Evolutionary conservation across 2,797 vertebrate genomes (phyloP).

Genomic region (Orientallactaga sibirica): DNA sequence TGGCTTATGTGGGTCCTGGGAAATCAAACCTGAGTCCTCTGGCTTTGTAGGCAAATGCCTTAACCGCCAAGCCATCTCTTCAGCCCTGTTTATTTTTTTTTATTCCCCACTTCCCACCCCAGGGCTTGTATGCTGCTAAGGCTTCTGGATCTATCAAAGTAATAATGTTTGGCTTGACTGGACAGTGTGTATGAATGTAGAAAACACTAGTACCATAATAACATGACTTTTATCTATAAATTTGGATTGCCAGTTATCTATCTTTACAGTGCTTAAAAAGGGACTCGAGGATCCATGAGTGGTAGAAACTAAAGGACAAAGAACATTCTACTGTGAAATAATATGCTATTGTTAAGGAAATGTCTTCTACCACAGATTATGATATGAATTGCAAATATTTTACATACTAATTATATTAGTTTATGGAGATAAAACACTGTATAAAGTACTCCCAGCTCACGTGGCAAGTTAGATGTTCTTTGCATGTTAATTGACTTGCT

Average conservation of each 20-base stretch:
- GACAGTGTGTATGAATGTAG: not conserved
- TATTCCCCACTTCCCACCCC: not conserved
- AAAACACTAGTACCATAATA: not conserved
- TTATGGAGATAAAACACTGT: slow-evolving; percentile 80
- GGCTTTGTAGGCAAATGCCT: too few relatives aligned
- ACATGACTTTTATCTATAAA: not conserved
- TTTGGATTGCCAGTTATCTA: slow-evolving; percentile 43
- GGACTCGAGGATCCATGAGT: slow-evolving; percentile 45
- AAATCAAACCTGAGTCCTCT: too few relatives aligned
- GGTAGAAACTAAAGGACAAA: slow-evolving; percentile 65
- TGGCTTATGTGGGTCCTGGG: too few relatives aligned
- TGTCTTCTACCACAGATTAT: slow-evolving; percentile 72
- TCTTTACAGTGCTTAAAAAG: slow-evolving; percentile 47
- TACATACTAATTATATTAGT: slow-evolving; percentile 83
- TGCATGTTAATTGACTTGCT: slow-evolving; percentile 78
- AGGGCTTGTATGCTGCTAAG: not conserved
- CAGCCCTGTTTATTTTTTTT: not conserved
- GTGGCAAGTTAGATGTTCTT: slow-evolving; percentile 70
- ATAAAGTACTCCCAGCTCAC: slow-evolving; percentile 80
- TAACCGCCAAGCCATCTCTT: too few relatives aligned
- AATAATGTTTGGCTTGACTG: not conserved
- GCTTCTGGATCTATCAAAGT: not conserved
- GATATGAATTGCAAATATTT: slow-evolving; percentile 82
- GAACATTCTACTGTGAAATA: slow-evolving; percentile 61
- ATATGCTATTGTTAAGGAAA: slow-evolving; percentile 67